Percentiles rank a stretch among this genome's conserved stretches.
Evolutionary conservation across 2,888 invertebrate species (phyloP).

Genomic region (Scaptomyza polygonia): DNA sequence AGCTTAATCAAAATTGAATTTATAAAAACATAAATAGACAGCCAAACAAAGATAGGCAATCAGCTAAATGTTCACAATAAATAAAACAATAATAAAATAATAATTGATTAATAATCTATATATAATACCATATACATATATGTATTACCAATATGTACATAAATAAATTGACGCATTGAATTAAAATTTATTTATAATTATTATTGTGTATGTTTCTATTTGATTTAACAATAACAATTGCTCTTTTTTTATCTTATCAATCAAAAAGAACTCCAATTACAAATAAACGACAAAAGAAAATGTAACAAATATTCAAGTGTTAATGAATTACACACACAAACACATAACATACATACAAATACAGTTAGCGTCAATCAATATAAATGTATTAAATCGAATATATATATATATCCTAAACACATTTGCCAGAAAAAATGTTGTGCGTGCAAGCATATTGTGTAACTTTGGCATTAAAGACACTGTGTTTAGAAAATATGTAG

Average conservation of each 20-base stretch:
- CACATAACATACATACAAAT: slow-evolving; percentile 7
- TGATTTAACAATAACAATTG: slow-evolving; percentile 10
- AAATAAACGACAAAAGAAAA: slow-evolving; percentile 5
- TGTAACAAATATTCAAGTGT: slow-evolving; percentile 21
- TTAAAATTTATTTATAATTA: slow-evolving; percentile 39
- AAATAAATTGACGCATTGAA: slow-evolving; percentile 37
- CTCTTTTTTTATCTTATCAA: too few relatives aligned
- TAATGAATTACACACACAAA: slow-evolving; percentile 13
- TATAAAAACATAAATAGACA: slow-evolving; percentile 29
- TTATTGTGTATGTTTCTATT: slow-evolving; percentile 39
- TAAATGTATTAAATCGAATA: slow-evolving; percentile 60
- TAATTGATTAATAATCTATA: slow-evolving; percentile 7
- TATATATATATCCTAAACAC: slow-evolving; percentile 29
- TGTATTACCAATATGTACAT: slow-evolving; percentile 22
- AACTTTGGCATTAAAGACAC: too few relatives aligned
- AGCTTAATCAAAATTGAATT: slow-evolving; percentile 50
- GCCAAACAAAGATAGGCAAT: slow-evolving; percentile 28
- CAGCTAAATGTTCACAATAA: slow-evolving; percentile 33
- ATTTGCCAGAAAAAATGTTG: not conserved
- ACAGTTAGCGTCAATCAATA: slow-evolving; percentile 29
- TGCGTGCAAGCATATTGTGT: too few relatives aligned
- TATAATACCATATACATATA: not conserved
- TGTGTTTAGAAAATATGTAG: too few relatives aligned
- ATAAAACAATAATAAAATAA: slow-evolving; percentile 24
- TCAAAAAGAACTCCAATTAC: slow-evolving; percentile 15